These are phyloP conservation scores for Stenotaenia linearis DNA, from an alignment of 2,888 invertebrate genomes.

Conservation along the genomic window DNA sequence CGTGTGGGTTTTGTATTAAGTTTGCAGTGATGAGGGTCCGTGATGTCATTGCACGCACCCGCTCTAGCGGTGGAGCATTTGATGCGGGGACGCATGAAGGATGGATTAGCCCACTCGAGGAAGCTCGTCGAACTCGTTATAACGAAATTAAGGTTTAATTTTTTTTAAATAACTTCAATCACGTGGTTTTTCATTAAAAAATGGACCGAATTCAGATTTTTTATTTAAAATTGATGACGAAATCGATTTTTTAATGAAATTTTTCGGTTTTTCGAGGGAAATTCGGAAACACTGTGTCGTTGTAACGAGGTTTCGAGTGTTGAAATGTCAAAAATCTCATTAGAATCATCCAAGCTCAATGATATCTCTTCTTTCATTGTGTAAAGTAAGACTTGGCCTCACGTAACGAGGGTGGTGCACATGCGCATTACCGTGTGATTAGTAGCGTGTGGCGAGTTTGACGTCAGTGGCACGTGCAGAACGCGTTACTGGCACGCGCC, in stretches of 20 bases:
- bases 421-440: not conserved
- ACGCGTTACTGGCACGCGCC: conserved; percentile 28
- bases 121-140: not conserved
- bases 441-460: conserved; percentile 14
- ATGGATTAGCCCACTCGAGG: conserved; percentile 11
- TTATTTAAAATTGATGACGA: not conserved
- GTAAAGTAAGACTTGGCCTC: conserved; percentile 11
- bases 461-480: conserved; percentile 29
- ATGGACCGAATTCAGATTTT: no score
- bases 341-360: conserved; percentile 19
- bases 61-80: conserved; percentile 9
- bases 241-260: not conserved
- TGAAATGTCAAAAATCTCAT: conserved; percentile 19
- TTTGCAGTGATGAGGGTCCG: not conserved
- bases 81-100: conserved; percentile 17
- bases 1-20: not conserved
- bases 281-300: no score
- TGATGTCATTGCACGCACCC: conserved; percentile 5
- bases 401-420: conserved; percentile 11
- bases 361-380: conserved; percentile 19
- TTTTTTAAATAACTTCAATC: not conserved
- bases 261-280: not conserved
- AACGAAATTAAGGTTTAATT: not conserved
- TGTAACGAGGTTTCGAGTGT: not conserved
- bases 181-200: no score